Conservation (phyloP, 2,888 invertebrate genomes). For the Lasioglossum pauxillum region DNA sequence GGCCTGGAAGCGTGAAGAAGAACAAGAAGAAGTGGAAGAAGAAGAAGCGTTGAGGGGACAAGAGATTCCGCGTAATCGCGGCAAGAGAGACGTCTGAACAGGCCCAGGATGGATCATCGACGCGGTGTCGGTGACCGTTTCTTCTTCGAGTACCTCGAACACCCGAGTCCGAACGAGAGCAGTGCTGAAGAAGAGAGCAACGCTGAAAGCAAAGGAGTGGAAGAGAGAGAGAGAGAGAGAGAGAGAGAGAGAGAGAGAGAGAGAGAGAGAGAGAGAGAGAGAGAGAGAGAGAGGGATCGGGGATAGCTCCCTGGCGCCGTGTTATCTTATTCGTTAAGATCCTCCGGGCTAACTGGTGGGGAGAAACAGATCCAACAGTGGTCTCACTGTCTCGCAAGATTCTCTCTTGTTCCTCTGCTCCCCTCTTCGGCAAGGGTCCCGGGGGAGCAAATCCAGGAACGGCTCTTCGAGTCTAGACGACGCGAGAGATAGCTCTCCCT, state of each 20-base stretch:
- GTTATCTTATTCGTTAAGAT: conserved; percentile 83
- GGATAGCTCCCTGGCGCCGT: conserved; percentile 80
- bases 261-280: conserved; percentile 18
- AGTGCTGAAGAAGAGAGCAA: conserved; percentile 1
- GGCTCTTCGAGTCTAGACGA: conserved; percentile 76
- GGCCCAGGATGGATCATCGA: conserved; percentile 68
- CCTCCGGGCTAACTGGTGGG: conserved; percentile 70
- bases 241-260: conserved; percentile 14
- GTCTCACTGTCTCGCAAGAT: conserved; percentile 76
- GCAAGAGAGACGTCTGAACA: conserved; percentile 46
- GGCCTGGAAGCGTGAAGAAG: conserved; percentile 52
- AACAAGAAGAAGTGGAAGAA: conserved; percentile 24
- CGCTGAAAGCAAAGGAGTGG: neutral
- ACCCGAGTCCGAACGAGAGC: conserved; percentile 25
- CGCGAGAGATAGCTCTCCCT: conserved; percentile 66
- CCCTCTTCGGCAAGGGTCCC: conserved; percentile 66
- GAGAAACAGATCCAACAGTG: conserved; percentile 77
- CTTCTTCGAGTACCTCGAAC: conserved; percentile 66
- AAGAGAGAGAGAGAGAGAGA: conserved; percentile 12
- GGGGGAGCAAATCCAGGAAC: conserved; percentile 78
- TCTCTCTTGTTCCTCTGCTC: conserved; percentile 47
- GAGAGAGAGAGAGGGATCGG: conserved; percentile 16
- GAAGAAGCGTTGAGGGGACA: conserved; percentile 37
- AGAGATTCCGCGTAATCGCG: conserved; percentile 75
- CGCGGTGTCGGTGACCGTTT: conserved; percentile 79